Conservation (phyloP, 2,797 vertebrate species). For the Myoxocephalus aenaeus region DNA sequence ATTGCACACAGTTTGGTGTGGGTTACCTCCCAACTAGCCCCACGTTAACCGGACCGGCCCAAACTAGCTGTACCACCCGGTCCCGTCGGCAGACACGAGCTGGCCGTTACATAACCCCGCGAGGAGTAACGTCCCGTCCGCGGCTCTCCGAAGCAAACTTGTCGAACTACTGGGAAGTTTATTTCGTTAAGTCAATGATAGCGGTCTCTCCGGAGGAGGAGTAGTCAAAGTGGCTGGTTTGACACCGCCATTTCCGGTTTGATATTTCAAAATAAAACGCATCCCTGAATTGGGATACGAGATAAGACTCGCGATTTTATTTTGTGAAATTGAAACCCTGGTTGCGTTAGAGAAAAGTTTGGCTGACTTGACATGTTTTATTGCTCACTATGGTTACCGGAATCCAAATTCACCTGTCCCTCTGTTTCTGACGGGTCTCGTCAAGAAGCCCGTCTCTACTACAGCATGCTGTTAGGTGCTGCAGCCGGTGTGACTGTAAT, state of each 20-base stretch:
- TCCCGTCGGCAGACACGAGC: not conserved
- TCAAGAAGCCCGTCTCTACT: not conserved
- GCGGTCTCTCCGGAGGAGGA: constrained; percentile 3
- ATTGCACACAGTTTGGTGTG: constrained; percentile 26
- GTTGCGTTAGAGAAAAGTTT: not conserved
- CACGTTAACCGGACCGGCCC: not conserved
- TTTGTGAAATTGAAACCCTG: constrained; percentile 31
- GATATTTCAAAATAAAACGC: constrained; percentile 20
- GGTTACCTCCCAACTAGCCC: not conserved
- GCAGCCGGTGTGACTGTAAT: not conserved
- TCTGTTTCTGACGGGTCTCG: not conserved
- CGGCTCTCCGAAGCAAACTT: constrained; percentile 2
- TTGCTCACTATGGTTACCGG: constrained; percentile 66
- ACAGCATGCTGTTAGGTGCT: too few relatives aligned
- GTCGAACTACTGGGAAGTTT: constrained; percentile 46
- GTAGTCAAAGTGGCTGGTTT: rapidly evolving
- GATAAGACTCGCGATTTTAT: not conserved
- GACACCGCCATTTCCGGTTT: rapidly evolving
- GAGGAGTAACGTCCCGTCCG: rapidly evolving
- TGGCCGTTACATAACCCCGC: not conserved
- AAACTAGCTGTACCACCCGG: not conserved
- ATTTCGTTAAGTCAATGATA: constrained; percentile 28
- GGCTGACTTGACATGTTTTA: constrained; percentile 27
- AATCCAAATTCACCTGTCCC: constrained; percentile 57
- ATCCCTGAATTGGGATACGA: rapidly evolving